phyloP scores from a whole-genome alignment of 2,797 vertebrate species.

The Avahi laniger region DNA sequence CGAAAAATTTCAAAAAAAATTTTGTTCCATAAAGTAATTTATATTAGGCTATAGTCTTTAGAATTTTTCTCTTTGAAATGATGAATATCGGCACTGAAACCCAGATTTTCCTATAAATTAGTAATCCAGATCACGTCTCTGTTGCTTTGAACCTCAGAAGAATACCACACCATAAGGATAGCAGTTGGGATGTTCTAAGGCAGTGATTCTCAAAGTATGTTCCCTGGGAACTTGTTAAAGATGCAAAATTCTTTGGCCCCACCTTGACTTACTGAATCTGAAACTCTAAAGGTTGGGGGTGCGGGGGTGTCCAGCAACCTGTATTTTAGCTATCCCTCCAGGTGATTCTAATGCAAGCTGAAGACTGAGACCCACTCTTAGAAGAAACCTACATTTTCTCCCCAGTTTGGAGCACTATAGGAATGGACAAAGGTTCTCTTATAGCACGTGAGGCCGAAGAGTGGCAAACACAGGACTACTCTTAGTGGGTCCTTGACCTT shows the following conservation, averaged over 20 bases:
- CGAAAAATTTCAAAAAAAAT: not conserved
- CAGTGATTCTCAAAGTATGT: not conserved
- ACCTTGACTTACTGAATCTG: not conserved
- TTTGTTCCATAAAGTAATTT: not conserved
- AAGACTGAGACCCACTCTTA: not conserved
- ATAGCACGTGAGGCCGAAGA: accelerated
- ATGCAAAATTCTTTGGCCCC: not conserved
- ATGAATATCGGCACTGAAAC: not conserved
- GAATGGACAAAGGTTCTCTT: not conserved
- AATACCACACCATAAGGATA: accelerated
- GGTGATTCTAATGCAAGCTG: not conserved
- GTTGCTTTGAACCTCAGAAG: not conserved
- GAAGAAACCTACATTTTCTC: not conserved
- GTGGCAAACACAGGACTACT: conserved; percentile 73
- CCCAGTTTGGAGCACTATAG: not conserved
- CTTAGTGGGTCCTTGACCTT: conserved; percentile 74
- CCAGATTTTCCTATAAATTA: not conserved
- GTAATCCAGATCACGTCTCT: not conserved
- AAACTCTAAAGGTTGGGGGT: accelerated
- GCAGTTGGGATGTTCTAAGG: no score
- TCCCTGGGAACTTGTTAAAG: not conserved
- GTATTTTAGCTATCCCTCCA: not conserved
- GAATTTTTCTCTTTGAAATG: not conserved
- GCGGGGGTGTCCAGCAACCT: not conserved
- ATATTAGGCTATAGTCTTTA: not conserved